Evolutionary conservation across 2,797 vertebrate genomes (phyloP).

Genomic region (Semotilus atromaculatus): DNA sequence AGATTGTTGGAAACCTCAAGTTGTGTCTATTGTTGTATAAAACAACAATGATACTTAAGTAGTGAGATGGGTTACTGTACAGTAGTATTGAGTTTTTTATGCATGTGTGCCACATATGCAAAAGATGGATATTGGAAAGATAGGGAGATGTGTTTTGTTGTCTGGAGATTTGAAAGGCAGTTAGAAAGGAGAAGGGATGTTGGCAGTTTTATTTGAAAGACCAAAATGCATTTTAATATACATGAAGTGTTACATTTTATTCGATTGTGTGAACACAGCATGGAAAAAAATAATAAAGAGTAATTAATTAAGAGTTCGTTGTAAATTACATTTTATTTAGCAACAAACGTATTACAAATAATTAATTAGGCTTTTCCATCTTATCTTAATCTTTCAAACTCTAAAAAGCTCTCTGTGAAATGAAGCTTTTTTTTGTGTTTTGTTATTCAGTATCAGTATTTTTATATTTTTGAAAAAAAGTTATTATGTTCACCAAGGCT

Average conservation of each 20-base stretch:
- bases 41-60: constrained; percentile 6
- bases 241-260: background rate
- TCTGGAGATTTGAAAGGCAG: background rate
- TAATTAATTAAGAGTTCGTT: background rate
- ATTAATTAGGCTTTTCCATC: background rate
- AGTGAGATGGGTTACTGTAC: background rate
- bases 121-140: background rate
- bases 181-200: background rate
- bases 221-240: background rate
- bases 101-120: background rate
- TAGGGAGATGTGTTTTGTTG: background rate
- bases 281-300: too few relatives aligned
- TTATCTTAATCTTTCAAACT: background rate
- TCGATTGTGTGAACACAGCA: background rate
- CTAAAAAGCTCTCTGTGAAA: background rate
- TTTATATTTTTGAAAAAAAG: background rate
- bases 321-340: background rate
- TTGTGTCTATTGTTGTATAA: constrained; percentile 26
- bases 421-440: background rate
- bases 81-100: background rate
- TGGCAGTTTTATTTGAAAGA: background rate
- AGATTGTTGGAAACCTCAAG: constrained; percentile 14
- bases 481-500: background rate
- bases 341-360: background rate
- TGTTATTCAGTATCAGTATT: background rate